Base-by-base conservation (phyloP, 2,888 invertebrate genomes). In the Neoascia interrupta region DNA sequence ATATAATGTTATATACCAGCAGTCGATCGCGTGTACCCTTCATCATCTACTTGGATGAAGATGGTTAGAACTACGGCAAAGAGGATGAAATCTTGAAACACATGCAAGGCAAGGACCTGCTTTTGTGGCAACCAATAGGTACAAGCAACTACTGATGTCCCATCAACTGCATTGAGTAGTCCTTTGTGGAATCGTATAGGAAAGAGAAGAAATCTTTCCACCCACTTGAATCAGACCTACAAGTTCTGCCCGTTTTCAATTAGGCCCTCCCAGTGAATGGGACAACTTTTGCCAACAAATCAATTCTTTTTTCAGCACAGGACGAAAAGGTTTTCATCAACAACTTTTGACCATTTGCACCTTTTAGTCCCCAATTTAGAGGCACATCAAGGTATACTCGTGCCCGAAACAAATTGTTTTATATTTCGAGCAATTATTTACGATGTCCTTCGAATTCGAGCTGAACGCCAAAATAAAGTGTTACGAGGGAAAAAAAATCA, bases 11-110 rank as follows among this genome's bases (percentile, higher is more conserved):
- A 11, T 56, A 26, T 15, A 13, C n/a, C n/a, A n/a, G n/a, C n/a
- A n/a, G n/a, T n/a, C n/a, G n/a, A n/a, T n/a, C n/a, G n/a, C n/a
- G n/a, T n/a, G n/a, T n/a, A n/a, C n/a, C n/a, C n/a, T n/a, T n/a
- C n/a, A n/a, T n/a, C n/a, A n/a, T n/a, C n/a, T n/a, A n/a, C n/a
- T n/a, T n/a, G n/a, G n/a, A n/a, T n/a, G n/a, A n/a, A n/a, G n/a
- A n/a, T n/a, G n/a, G n/a, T n/a, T 51, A 39, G 23, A 34, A 60
- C 47, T 39, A 11, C 2, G 11, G 26, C 10, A 58, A 39, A 49
- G 28, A 45, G 34, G 63, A 63, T 43, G 10, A 13, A 47, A 68
- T 58, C 66, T 68, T 28, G 37, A 28, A 8, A 47, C 11, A 5
- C 2, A 41, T 26, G 8, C 31, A 8, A 3, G 31, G 18, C 49